Evolutionary conservation across 2,113 vertebrate species (phyloP).

Genomic region (Elgaria multicarinata): DNA sequence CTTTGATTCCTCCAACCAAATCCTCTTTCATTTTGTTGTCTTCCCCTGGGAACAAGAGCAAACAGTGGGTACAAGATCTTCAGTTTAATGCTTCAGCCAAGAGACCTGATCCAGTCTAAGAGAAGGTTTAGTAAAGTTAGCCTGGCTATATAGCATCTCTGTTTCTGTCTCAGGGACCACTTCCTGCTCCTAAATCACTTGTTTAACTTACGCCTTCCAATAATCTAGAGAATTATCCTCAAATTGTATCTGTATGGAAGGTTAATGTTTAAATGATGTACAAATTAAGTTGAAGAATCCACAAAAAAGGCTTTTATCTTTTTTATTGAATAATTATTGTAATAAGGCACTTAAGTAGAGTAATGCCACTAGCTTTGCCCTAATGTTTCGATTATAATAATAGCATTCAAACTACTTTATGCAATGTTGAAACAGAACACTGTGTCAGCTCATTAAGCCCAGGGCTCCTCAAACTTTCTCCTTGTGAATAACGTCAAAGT

Average conservation of each 20-base stretch:
- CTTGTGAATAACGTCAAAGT: slow-evolving; percentile 5
- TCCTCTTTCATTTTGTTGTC: slow-evolving; percentile 35
- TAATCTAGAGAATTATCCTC: slow-evolving; percentile 73
- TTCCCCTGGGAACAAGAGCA: slow-evolving; percentile 50
- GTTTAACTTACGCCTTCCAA: slow-evolving; percentile 70
- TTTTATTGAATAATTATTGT: slow-evolving; percentile 60
- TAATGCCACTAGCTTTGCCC: slow-evolving; percentile 56
- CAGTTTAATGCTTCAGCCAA: slow-evolving; percentile 40
- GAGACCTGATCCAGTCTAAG: slow-evolving; percentile 56
- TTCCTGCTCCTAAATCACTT: slow-evolving; percentile 50
- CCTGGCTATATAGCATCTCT: slow-evolving; percentile 38
- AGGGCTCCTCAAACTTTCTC: neutral
- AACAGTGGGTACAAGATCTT: slow-evolving; percentile 31
- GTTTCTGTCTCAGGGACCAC: slow-evolving; percentile 60
- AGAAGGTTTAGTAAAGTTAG: slow-evolving; percentile 58
- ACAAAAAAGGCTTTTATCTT: slow-evolving; percentile 55
- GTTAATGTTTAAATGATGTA: slow-evolving; percentile 72
- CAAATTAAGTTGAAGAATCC: slow-evolving; percentile 67
- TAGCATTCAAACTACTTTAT: slow-evolving; percentile 47
- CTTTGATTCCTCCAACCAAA: slow-evolving; percentile 47
- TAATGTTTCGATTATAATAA: slow-evolving; percentile 31
- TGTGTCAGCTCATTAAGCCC: slow-evolving; percentile 4
- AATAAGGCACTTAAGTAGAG: slow-evolving; percentile 65
- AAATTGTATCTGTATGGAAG: slow-evolving; percentile 62
- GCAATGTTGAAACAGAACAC: slow-evolving; percentile 5